These are phyloP conservation scores for Drosophila persimilis DNA, from an alignment of 1,140 invertebrate genomes.

Conservation along the genomic window DNA sequence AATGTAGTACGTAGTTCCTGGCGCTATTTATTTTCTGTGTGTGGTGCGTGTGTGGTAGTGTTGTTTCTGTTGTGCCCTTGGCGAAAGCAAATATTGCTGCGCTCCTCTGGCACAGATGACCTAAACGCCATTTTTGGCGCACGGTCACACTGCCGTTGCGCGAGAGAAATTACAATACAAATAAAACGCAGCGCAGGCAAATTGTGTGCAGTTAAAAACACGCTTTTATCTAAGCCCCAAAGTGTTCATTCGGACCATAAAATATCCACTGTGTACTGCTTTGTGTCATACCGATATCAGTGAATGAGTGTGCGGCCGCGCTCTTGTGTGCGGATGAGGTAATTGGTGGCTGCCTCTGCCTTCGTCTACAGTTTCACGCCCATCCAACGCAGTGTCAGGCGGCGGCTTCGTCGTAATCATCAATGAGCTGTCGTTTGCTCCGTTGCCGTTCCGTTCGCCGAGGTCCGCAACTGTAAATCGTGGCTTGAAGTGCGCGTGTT, in stretches of 20 bases:
- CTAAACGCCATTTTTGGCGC: conserved; percentile 56
- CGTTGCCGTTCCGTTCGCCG: background rate
- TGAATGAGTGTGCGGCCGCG: conserved; percentile 38
- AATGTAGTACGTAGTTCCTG: background rate
- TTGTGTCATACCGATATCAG: conserved; percentile 47
- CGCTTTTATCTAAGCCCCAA: conserved; percentile 53
- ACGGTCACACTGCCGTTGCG: conserved; percentile 56
- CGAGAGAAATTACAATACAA: conserved; percentile 64
- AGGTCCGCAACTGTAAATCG: conserved; percentile 45
- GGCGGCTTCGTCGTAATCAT: conserved; percentile 66
- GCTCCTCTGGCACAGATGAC: conserved; percentile 50
- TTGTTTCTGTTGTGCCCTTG: conserved; percentile 63
- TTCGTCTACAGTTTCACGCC: conserved; percentile 74
- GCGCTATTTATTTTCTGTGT: conserved; percentile 12
- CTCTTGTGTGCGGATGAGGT: conserved; percentile 63
- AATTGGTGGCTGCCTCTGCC: conserved; percentile 62
- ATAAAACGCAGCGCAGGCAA: conserved; percentile 28
- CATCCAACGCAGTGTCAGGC: conserved; percentile 29
- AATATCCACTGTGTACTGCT: conserved; percentile 35
- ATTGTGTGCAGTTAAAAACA: conserved; percentile 57
- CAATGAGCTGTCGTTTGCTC: conserved; percentile 53
- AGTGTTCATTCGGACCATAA: conserved; percentile 30
- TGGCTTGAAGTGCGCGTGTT: conserved; percentile 62
- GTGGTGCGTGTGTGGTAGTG: conserved; percentile 22
- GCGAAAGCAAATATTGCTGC: conserved; percentile 35